Percentiles rank a stretch among this genome's conserved stretches.
Evolutionary conservation across 2,888 invertebrate species (phyloP).

Genomic region (Carabus problematicus): DNA sequence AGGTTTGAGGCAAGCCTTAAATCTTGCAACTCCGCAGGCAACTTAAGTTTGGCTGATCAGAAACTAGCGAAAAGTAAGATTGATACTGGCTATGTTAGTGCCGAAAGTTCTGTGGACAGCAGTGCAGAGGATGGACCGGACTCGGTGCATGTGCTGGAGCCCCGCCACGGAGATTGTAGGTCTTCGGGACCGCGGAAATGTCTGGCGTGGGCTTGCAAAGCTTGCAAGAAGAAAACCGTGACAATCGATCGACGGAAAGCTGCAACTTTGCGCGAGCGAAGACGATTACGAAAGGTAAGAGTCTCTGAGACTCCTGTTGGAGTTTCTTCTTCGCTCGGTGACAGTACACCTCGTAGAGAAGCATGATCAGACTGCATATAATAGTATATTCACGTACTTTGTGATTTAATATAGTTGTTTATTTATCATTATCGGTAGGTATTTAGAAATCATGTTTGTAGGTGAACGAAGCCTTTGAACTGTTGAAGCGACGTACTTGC

Average conservation of each 20-base stretch:
- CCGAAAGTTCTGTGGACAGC: constrained; percentile 55
- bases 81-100: constrained; percentile 56
- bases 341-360: no score
- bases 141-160: constrained; percentile 59
- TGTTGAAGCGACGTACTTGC: constrained; percentile 89
- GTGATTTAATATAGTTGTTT: no score
- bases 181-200: constrained; percentile 73
- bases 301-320: no score
- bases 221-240: constrained; percentile 95
- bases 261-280: constrained; percentile 92
- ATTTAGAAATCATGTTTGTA: constrained; percentile 55
- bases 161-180: constrained; percentile 54
- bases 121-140: constrained; percentile 54
- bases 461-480: constrained; percentile 99
- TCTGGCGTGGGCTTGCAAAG: constrained; percentile 96
- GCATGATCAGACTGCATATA: no score
- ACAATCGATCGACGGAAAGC: constrained; percentile 96
- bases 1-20: constrained; percentile 45
- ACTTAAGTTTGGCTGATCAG: constrained; percentile 40
- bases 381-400: no score
- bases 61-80: constrained; percentile 46
- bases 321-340: not conserved
- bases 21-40: constrained; percentile 46
- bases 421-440: no score
- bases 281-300: constrained; percentile 88